Evolutionary conservation across 2,888 invertebrate species (phyloP).

Genomic region (Polyploca ridens): DNA sequence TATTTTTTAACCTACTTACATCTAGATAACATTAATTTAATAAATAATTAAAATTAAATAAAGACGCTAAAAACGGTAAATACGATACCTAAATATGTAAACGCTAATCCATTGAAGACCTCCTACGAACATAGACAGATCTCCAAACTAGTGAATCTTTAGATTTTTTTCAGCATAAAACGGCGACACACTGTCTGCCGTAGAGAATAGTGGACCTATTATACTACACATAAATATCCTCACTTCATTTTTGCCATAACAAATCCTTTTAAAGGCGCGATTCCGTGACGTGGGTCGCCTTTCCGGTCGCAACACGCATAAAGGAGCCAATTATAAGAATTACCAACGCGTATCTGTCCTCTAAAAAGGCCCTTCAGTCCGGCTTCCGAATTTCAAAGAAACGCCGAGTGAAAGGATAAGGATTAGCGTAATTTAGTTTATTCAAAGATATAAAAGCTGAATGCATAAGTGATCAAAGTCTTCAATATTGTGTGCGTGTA

Average conservation of each 20-base stretch:
- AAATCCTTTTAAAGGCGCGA: slow-evolving; percentile 75
- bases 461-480: slow-evolving; percentile 13
- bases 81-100: not conserved
- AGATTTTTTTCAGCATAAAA: slow-evolving; percentile 30
- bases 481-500: not conserved
- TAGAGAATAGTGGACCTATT: slow-evolving; percentile 47
- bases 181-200: slow-evolving; percentile 76
- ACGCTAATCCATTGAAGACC: slow-evolving; percentile 33
- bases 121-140: slow-evolving; percentile 39
- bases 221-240: slow-evolving; percentile 60
- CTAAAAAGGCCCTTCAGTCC: slow-evolving; percentile 62
- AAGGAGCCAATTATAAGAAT: slow-evolving; percentile 79
- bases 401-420: slow-evolving; percentile 54
- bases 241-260: slow-evolving; percentile 66
- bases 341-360: slow-evolving; percentile 55
- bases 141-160: slow-evolving; percentile 27
- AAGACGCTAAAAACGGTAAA: no score
- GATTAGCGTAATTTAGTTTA: slow-evolving; percentile 71
- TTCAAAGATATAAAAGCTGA: slow-evolving; percentile 42
- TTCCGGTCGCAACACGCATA: slow-evolving; percentile 71
- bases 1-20: no score
- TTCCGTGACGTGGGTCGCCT: slow-evolving; percentile 73
- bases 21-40: no score
- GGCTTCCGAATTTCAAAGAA: slow-evolving; percentile 81
- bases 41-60: not conserved